Conservation (phyloP, 2,113 vertebrate species). For the Heliornis fulica region DNA sequence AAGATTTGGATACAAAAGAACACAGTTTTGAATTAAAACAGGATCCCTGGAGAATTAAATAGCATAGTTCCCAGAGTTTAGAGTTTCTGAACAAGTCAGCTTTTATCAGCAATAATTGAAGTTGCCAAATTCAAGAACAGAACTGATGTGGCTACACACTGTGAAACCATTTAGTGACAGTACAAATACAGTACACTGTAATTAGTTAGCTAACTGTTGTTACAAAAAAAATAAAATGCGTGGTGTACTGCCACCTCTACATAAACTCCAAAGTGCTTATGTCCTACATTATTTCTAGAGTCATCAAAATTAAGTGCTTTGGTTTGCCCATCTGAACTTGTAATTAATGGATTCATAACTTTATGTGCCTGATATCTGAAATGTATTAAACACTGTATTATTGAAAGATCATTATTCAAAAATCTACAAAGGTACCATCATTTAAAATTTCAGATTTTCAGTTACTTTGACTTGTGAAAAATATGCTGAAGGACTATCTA, state of each 20-base stretch:
- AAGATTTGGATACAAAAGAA: not conserved
- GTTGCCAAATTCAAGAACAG: slow-evolving; percentile 52
- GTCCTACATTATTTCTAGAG: slow-evolving; percentile 3
- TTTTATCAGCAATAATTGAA: slow-evolving; percentile 63
- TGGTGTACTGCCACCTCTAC: not conserved
- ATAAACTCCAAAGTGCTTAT: not conserved
- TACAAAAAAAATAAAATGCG: not conserved
- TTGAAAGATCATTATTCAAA: not conserved
- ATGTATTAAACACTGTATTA: not conserved
- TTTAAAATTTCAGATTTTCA: slow-evolving; percentile 39
- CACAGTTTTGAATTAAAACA: slow-evolving; percentile 33
- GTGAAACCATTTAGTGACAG: slow-evolving; percentile 35
- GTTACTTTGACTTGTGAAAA: not conserved
- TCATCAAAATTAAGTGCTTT: not conserved
- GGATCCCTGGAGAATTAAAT: slow-evolving; percentile 48
- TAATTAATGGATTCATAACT: not conserved
- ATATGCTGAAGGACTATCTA: not conserved
- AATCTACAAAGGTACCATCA: not conserved
- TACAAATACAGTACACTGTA: slow-evolving; percentile 17
- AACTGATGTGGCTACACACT: slow-evolving; percentile 47
- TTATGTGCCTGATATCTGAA: not conserved
- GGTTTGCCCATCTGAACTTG: slow-evolving; percentile 1
- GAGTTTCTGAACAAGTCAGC: slow-evolving; percentile 31
- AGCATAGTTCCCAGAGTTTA: slow-evolving; percentile 26
- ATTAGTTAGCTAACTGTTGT: slow-evolving; percentile 24